A percentile compares a stretch with the other conserved stretches of the same genome.
phyloP scores from a whole-genome alignment of 2,113 vertebrate genomes.

The Perognathus longimembris region DNA sequence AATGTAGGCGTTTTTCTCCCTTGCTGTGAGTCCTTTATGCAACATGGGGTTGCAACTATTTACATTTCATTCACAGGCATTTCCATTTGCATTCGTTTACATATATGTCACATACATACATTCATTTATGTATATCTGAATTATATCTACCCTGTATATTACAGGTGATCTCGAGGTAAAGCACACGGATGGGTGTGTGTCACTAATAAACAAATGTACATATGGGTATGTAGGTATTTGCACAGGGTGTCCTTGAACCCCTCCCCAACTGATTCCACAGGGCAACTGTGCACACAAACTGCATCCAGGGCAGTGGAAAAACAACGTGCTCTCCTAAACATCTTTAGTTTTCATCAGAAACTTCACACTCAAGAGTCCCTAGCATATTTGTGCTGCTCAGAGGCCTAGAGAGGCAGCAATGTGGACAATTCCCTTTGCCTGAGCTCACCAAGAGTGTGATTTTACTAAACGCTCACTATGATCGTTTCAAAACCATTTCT shows the following conservation, averaged over 20 bases:
- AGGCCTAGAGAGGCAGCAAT: no score
- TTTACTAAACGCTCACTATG: not conserved
- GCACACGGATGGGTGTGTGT: not conserved
- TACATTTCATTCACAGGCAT: not conserved
- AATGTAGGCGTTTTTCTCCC: no score
- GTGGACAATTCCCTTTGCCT: no score
- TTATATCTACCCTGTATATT: not conserved
- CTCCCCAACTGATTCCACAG: not conserved
- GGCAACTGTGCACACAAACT: no score
- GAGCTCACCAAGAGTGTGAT: not conserved
- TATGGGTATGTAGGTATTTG: not conserved
- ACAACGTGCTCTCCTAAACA: not conserved
- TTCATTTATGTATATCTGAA: no score
- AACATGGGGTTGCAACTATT: not conserved
- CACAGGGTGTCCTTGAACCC: no score
- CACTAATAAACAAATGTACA: not conserved
- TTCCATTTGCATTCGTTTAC: no score
- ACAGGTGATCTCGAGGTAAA: not conserved
- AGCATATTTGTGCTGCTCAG: fast-evolving
- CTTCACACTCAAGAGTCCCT: not conserved
- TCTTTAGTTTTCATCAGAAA: constrained; percentile 14
- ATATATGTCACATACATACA: no score
- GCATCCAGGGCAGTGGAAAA: no score
- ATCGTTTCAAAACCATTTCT: not conserved
- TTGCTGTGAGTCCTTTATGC: not conserved